Percentiles rank a stretch among this genome's conserved stretches.
Evolutionary conservation across 1,140 invertebrate species (phyloP).

Genomic region (Calephelis nemesis): DNA sequence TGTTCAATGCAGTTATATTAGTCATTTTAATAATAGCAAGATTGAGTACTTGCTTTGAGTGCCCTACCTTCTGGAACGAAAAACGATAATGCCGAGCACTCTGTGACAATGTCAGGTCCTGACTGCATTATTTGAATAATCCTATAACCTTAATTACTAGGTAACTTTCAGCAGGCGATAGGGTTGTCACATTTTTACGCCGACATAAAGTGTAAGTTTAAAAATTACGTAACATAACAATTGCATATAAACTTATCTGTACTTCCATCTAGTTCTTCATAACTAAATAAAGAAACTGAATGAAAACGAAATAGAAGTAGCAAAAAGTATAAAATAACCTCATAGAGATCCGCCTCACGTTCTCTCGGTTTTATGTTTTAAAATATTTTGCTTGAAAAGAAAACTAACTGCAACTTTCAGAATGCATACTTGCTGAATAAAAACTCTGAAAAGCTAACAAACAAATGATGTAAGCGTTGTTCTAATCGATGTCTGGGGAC

Average conservation of each 20-base stretch:
- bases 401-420: conserved; percentile 15
- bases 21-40: no score
- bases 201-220: no score
- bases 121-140: no score
- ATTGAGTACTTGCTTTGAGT: no score
- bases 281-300: conserved; percentile 9
- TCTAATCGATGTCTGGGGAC: conserved; percentile 56
- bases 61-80: no score
- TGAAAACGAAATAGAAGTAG: conserved; percentile 9
- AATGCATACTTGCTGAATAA: conserved; percentile 27
- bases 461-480: conserved; percentile 61
- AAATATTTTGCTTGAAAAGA: conserved; percentile 19
- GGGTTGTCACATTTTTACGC: no score
- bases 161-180: no score
- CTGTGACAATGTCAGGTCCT: no score
- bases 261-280: not conserved
- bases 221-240: not conserved
- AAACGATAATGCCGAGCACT: no score
- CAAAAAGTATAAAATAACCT: conserved; percentile 13
- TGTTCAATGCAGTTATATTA: no score
- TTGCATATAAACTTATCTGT: not conserved
- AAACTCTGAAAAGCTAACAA: conserved; percentile 54
- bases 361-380: conserved; percentile 15
- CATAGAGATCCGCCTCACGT: conserved; percentile 11
- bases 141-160: no score